Evolutionary conservation across 2,888 invertebrate genomes (phyloP), one percentile per base, ranked within the genome.

Genomic region (Atherix ibis): DNA sequence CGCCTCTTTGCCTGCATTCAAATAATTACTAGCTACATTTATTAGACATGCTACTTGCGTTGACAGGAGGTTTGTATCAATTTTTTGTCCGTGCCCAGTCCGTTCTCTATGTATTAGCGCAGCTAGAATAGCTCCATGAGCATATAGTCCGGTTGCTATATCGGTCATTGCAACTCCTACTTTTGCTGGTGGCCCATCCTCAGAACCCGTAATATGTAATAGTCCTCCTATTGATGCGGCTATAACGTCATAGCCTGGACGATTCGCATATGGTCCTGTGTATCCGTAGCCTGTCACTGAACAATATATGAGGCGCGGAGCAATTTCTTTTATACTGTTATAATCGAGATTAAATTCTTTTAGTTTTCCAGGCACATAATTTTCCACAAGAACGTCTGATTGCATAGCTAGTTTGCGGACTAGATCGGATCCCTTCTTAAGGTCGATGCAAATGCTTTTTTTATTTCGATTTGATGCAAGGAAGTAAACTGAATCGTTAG

Each of bases 201-300:
- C 66, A 31, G 84, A 76, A 0, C 97, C 97, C 0, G 97, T 97
- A 16, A 87, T 79, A 50, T 88, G 76, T 16, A 95, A 49, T 0
- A 95, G 64, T 0, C 97, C 95, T 4, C 91, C 94, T 47, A 89
- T 68, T 0, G 92, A 94, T 10, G 91, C 79, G 2, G 91, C 92
- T 44, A 97, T 87, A 1, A 91, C 88, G 64, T 97, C 97, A 59
- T 92, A 95, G 3, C 97, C 97, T n/a, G 91, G 87, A 46, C 80
- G 74, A 15, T 70, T 67, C 3, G 71, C 65, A 60, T 92, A 94
- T 0, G 91, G 92, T 0, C 97, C 95, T 17, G 68, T 65, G 1
- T 75, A 65, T 0, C 97, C 97, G 57, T 84, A 97, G 0, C 95
- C 95, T 32, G 88, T 88, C 32, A 97, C 70, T 0, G 94, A 89